Evolutionary conservation across 2,797 vertebrate genomes (phyloP).

Genomic region (Molossus molossus): DNA sequence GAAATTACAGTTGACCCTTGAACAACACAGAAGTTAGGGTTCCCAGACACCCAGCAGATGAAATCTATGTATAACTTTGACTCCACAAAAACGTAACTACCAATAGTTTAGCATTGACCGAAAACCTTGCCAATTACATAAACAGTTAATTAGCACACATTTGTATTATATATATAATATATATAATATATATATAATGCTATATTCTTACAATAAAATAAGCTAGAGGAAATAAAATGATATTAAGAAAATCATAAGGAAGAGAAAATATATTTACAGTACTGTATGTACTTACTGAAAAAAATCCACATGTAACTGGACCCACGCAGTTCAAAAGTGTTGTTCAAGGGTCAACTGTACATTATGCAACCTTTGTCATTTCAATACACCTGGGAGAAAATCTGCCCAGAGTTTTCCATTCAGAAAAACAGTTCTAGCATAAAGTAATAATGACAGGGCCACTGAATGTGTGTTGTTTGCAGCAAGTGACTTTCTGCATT

Average conservation of each 20-base stretch:
- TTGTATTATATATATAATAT: neutral
- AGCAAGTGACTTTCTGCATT: neutral
- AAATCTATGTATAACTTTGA: neutral
- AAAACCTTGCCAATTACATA: neutral
- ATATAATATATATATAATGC: neutral
- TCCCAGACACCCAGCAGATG: neutral
- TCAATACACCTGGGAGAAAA: neutral
- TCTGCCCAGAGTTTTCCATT: neutral
- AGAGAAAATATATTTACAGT: neutral
- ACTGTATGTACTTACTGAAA: neutral
- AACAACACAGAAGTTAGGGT: neutral
- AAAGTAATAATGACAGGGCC: neutral
- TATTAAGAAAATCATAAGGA: neutral
- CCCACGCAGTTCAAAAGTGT: neutral
- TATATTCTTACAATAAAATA: neutral
- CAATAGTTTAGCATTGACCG: neutral
- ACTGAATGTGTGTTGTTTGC: neutral
- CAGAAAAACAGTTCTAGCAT: neutral
- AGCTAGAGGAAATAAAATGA: neutral
- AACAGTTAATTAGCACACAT: neutral
- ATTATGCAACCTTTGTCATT: neutral
- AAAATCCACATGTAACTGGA: neutral
- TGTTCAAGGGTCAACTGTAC: neutral
- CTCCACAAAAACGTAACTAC: neutral
- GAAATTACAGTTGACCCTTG: neutral